Percentiles rank a stretch among this genome's conserved stretches.
Conservation (phyloP, 1,140 invertebrate genomes). For the Belonocnema kinseyi region DNA sequence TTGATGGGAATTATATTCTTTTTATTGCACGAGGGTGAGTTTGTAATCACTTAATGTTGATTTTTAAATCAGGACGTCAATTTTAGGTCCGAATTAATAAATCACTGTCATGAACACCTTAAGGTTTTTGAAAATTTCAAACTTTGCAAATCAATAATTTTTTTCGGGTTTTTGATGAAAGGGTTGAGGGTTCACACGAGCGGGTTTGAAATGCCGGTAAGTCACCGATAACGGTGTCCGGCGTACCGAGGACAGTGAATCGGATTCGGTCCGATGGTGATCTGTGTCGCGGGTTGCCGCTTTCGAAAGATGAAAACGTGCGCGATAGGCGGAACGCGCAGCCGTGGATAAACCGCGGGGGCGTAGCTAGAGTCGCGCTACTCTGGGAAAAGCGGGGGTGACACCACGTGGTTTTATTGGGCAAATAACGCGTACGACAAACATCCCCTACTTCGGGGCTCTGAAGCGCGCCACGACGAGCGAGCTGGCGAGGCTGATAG, state of each 20-base stretch:
- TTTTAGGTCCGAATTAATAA: too few species aligned
- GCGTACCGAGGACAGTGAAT: conserved; percentile 43
- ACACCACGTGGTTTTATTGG: conserved; percentile 73
- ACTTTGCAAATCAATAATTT: too few species aligned
- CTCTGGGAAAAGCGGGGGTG: conserved; percentile 48
- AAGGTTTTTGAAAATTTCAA: too few species aligned
- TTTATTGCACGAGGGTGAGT: too few species aligned
- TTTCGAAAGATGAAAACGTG: conserved; percentile 50
- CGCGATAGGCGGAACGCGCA: conserved; percentile 63
- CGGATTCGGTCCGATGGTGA: conserved; percentile 48
- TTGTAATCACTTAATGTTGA: too few species aligned
- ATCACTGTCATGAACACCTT: too few species aligned
- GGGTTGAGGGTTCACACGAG: not conserved
- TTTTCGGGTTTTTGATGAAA: not conserved
- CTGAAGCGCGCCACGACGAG: conserved; percentile 30
- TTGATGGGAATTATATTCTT: too few species aligned
- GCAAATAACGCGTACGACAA: conserved; percentile 73
- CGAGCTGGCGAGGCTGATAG: conserved; percentile 57
- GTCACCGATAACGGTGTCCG: conserved; percentile 34
- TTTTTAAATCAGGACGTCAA: too few species aligned
- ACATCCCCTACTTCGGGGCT: conserved; percentile 58
- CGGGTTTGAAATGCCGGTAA: conserved; percentile 35
- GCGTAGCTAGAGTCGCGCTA: conserved; percentile 51
- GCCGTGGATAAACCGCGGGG: conserved; percentile 45
- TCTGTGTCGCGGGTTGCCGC: conserved; percentile 48